These are phyloP conservation scores for Dolichomitus sp. DNA, from an alignment of 2,888 invertebrate species.

Conservation along the genomic window DNA sequence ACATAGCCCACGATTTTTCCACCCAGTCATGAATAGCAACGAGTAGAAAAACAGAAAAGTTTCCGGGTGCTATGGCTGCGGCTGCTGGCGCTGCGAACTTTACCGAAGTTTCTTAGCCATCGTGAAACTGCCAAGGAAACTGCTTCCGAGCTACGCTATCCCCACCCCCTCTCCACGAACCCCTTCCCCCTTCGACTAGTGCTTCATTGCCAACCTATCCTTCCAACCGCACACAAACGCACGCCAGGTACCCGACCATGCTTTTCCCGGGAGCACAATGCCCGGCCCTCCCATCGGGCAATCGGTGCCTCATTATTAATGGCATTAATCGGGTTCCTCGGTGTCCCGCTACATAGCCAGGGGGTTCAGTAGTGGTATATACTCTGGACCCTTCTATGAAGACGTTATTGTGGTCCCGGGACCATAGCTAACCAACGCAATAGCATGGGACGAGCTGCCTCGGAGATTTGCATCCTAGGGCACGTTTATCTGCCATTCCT, in stretches of 20 bases:
- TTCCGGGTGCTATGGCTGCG: constrained; percentile 51
- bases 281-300: constrained; percentile 60
- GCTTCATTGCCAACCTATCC: constrained; percentile 46
- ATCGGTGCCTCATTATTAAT: constrained; percentile 70
- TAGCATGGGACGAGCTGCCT: neutral
- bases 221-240: constrained; percentile 37
- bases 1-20: constrained; percentile 77
- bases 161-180: constrained; percentile 1
- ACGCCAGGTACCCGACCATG: constrained; percentile 37
- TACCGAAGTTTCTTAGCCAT: constrained; percentile 61
- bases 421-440: constrained; percentile 47
- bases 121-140: constrained; percentile 62
- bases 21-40: constrained; percentile 81
- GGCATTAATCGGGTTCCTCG: constrained; percentile 68
- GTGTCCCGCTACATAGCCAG: constrained; percentile 48
- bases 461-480: constrained; percentile 21
- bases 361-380: constrained; percentile 26
- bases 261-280: constrained; percentile 67
- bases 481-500: constrained; percentile 15
- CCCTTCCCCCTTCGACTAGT: constrained; percentile 10
- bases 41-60: constrained; percentile 81
- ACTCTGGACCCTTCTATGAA: constrained; percentile 14
- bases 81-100: constrained; percentile 55
- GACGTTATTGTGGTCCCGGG: constrained; percentile 46
- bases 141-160: constrained; percentile 46